These are phyloP conservation scores for Apamea monoglypha DNA, from an alignment of 2,888 invertebrate genomes.

Conservation along the genomic window DNA sequence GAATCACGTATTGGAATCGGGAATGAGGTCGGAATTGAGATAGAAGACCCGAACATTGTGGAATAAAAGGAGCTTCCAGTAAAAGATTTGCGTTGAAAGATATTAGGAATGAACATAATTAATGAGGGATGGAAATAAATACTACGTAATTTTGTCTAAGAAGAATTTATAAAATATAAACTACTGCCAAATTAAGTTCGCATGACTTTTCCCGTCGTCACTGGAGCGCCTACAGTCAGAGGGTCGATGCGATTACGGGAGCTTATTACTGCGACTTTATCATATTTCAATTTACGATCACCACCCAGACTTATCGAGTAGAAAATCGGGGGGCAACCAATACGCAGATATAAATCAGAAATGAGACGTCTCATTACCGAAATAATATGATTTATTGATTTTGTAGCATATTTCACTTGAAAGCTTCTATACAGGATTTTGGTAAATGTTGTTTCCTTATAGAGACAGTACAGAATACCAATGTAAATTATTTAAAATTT, in stretches of 20 bases:
- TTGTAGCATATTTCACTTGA: conserved; percentile 28
- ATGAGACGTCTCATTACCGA: conserved; percentile 87
- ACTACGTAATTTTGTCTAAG: not conserved
- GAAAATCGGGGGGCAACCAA: conserved; percentile 85
- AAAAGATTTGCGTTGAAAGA: conserved; percentile 65
- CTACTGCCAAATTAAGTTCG: conserved; percentile 56
- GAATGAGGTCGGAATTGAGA: conserved; percentile 89
- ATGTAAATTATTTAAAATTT: conserved; percentile 63
- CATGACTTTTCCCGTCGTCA: conserved; percentile 69
- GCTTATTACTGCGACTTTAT: conserved; percentile 89
- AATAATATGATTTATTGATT: conserved; percentile 76
- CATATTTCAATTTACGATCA: conserved; percentile 91
- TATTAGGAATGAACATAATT: conserved; percentile 67
- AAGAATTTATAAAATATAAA: conserved; percentile 30
- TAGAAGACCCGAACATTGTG: conserved; percentile 87
- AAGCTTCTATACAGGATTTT: not conserved
- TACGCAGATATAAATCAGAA: conserved; percentile 86
- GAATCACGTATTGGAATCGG: conserved; percentile 90
- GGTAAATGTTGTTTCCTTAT: conserved; percentile 10
- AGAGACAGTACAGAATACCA: conserved; percentile 47
- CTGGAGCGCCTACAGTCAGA: conserved; percentile 73
- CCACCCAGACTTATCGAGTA: conserved; percentile 88
- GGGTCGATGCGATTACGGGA: conserved; percentile 84
- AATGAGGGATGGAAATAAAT: conserved; percentile 53
- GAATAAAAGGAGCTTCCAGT: conserved; percentile 72